Base-by-base conservation (phyloP, 2,113 vertebrate species). In the Percopsis transmontana region DNA sequence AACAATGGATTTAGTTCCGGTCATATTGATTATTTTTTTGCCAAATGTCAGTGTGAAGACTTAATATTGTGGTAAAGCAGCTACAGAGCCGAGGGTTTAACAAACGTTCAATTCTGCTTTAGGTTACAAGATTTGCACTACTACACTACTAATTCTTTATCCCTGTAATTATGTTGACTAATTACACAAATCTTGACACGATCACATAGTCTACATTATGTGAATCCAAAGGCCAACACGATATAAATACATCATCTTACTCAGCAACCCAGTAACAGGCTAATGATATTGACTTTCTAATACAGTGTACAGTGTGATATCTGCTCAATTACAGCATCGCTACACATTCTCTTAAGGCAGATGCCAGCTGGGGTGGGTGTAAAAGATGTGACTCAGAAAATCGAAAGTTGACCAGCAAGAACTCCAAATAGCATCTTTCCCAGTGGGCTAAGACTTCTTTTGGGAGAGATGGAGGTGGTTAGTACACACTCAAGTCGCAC, bases 201-300 rank as follows among this genome's bases (percentile, higher is more conserved):
- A 70, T 72, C 70, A 65, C 65, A 18, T 1, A 18, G 0, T 66
- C 62, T 10, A 2, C 0, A 19, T 41, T 62, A 65, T 56, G 42
- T 62, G 12, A 75, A 65, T 64, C 54, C 47, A 69, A 77, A 47
- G 27, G 18, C 19, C 56, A 11, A 33, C 27, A 0, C 8, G 27
- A 33, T 33, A 33, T 33, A 33, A 7, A 33, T 33, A 33, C 0
- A 7, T 4, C 27, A 33, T 33, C 27, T 33, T 33, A 33, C 27
- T 33, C 27, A 33, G 27, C 8, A 7, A n/a, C n/a, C n/a, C n/a
- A n/a, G n/a, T n/a, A n/a, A 44, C 39, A 20, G 54, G 56, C 67
- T 77, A 58, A 70, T 58, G 65, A 72, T 70, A 79, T 64, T 77
- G 78, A 60, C 68, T 77, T 56, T 67, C 44, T 73, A 50, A 64